Percentiles rank a stretch among this genome's conserved stretches.
Conservation (phyloP, 2,113 vertebrate species). For the Archocentrus centrarchus region DNA sequence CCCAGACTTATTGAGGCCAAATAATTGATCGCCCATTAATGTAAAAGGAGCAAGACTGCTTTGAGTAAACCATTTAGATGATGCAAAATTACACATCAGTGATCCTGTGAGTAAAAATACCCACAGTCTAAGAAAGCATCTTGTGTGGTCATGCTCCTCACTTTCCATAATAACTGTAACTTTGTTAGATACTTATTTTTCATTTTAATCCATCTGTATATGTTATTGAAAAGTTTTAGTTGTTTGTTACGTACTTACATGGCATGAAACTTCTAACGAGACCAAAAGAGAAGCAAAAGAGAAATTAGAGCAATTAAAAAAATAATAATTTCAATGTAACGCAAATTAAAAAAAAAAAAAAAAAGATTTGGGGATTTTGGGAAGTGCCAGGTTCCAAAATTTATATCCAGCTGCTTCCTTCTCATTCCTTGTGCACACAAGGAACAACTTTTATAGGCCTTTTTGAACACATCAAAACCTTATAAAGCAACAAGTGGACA, state of each 20-base stretch:
- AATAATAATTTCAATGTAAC: too few relatives aligned
- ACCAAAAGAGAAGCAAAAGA: too few relatives aligned
- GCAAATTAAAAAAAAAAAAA: too few relatives aligned
- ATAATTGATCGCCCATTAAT: constrained; percentile 55
- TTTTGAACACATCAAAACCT: too few relatives aligned
- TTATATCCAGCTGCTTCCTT: background rate
- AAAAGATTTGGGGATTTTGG: background rate
- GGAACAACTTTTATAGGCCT: too few relatives aligned
- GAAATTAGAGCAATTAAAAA: too few relatives aligned
- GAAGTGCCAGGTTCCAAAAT: background rate
- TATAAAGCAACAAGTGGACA: too few relatives aligned
- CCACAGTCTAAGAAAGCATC: background rate
- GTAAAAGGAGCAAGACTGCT: constrained; percentile 16
- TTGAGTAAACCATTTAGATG: constrained; percentile 37
- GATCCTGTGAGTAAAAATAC: constrained; percentile 28
- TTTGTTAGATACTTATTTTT: background rate
- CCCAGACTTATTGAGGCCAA: constrained; percentile 47
- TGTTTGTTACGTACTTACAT: background rate
- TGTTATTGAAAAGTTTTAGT: background rate
- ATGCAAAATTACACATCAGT: background rate
- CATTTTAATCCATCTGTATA: background rate
- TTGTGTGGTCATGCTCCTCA: background rate
- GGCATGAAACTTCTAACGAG: too few relatives aligned
- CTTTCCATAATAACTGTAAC: background rate
- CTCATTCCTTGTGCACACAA: too few relatives aligned